Conservation (phyloP, 2,888 invertebrate species). For the Drosophila cracens region DNA sequence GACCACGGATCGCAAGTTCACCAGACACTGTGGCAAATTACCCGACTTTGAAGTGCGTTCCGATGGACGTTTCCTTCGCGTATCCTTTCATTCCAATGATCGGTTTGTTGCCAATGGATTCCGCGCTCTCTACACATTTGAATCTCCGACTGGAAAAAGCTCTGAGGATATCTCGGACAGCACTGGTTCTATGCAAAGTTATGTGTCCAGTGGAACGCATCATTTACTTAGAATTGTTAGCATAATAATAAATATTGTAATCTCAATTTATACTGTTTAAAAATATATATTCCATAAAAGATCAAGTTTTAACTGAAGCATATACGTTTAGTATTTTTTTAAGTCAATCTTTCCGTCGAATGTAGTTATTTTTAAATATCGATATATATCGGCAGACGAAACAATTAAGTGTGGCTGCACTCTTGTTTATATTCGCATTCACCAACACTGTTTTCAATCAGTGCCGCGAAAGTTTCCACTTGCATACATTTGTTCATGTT, state of each 20-base stretch:
- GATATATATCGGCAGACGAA: neutral
- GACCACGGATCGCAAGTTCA: constrained; percentile 94
- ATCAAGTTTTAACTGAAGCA: neutral
- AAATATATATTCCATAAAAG: neutral
- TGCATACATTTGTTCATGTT: constrained; percentile 20
- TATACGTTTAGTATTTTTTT: neutral
- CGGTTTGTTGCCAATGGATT: constrained; percentile 97
- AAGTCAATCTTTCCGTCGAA: neutral
- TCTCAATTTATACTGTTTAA: neutral
- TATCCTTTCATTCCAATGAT: constrained; percentile 97
- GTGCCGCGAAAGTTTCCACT: constrained; percentile 32
- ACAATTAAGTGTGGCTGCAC: constrained; percentile 1
- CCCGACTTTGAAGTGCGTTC: constrained; percentile 92
- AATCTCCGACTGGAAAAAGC: constrained; percentile 73
- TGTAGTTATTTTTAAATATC: neutral
- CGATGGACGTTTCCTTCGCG: constrained; percentile 96
- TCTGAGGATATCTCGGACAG: constrained; percentile 22
- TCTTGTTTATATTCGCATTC: neutral
- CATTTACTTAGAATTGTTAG: neutral
- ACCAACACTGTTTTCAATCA: constrained; percentile 35
- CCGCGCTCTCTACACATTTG: constrained; percentile 95
- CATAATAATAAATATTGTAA: constrained; percentile 3
- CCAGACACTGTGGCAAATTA: constrained; percentile 92
- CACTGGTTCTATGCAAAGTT: constrained; percentile 76
- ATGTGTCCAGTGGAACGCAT: constrained; percentile 36